phyloP scores from a whole-genome alignment of 1,140 invertebrate genomes.

The Drosophila quadrilineata region DNA sequence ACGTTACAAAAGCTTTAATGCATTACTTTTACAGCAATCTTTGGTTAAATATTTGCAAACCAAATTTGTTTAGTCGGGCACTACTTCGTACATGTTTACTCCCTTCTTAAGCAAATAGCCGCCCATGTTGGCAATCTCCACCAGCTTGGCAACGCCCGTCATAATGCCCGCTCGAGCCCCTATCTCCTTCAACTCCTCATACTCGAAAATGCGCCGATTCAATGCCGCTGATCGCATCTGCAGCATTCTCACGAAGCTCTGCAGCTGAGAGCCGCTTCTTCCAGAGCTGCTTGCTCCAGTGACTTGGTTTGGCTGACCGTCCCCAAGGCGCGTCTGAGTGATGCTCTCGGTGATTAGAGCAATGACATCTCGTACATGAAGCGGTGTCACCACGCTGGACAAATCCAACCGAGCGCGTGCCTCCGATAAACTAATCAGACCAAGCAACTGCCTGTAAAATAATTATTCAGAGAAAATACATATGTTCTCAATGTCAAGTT shows the following conservation, averaged over 20 bases:
- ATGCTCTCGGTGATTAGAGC: constrained; percentile 92
- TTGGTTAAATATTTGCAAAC: constrained; percentile 38
- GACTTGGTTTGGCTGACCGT: neutral
- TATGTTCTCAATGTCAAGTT: neutral
- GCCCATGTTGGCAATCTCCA: constrained; percentile 91
- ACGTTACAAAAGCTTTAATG: constrained; percentile 16
- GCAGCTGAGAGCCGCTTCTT: constrained; percentile 88
- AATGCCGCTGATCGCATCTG: constrained; percentile 85
- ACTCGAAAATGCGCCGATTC: constrained; percentile 87
- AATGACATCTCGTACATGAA: constrained; percentile 93
- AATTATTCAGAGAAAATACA: neutral
- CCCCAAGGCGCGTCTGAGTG: constrained; percentile 84
- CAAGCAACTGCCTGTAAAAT: constrained; percentile 78
- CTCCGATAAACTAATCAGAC: constrained; percentile 93
- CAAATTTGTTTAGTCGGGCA: constrained; percentile 49
- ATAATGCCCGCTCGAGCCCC: constrained; percentile 86
- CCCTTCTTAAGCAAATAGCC: constrained; percentile 93
- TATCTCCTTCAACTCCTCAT: constrained; percentile 87
- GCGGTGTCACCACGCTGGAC: constrained; percentile 88
- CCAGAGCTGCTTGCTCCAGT: constrained; percentile 83
- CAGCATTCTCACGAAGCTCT: constrained; percentile 88
- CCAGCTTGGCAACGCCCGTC: constrained; percentile 85
- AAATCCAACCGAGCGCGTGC: constrained; percentile 93
- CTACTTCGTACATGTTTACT: constrained; percentile 87
- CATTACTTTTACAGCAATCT: constrained; percentile 31